Evolutionary conservation across 2,888 invertebrate genomes (phyloP).

Genomic region (Congeria kusceri): DNA sequence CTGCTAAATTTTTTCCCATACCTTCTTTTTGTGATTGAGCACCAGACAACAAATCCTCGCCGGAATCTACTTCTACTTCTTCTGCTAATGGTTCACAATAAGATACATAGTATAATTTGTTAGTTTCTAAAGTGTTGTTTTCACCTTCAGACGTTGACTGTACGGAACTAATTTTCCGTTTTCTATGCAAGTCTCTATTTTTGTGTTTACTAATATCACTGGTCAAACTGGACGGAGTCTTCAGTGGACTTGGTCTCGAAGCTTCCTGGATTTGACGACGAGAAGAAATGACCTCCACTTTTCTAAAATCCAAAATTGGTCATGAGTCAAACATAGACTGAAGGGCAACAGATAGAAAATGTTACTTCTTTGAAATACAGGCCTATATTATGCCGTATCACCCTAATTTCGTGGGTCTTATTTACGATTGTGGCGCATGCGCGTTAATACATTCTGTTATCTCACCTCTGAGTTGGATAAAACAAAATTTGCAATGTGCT

Average conservation of each 20-base stretch:
- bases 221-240: slow-evolving; percentile 9
- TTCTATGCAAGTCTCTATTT: slow-evolving; percentile 49
- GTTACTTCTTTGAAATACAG: too few relatives aligned
- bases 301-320: slow-evolving; percentile 19
- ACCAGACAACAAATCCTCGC: slow-evolving; percentile 55
- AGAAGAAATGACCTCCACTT: slow-evolving; percentile 16
- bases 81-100: slow-evolving; percentile 68
- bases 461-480: too few relatives aligned
- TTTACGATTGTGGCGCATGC: too few relatives aligned
- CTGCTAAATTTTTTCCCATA: too few relatives aligned
- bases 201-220: slow-evolving; percentile 28
- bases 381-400: too few relatives aligned
- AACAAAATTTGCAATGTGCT: too few relatives aligned
- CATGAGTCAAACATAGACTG: too few relatives aligned
- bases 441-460: too few relatives aligned
- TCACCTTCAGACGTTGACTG: slow-evolving; percentile 36
- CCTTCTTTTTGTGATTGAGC: slow-evolving; percentile 64
- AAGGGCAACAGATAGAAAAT: too few relatives aligned
- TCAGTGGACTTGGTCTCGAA: slow-evolving; percentile 23
- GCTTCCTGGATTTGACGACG: slow-evolving; percentile 6
- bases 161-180: slow-evolving; percentile 46
- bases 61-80: slow-evolving; percentile 61
- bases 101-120: slow-evolving; percentile 74
- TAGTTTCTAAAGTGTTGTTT: slow-evolving; percentile 70
- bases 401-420: too few relatives aligned